Conservation (phyloP, 1,140 invertebrate species). For the Phymastichus coffea region DNA sequence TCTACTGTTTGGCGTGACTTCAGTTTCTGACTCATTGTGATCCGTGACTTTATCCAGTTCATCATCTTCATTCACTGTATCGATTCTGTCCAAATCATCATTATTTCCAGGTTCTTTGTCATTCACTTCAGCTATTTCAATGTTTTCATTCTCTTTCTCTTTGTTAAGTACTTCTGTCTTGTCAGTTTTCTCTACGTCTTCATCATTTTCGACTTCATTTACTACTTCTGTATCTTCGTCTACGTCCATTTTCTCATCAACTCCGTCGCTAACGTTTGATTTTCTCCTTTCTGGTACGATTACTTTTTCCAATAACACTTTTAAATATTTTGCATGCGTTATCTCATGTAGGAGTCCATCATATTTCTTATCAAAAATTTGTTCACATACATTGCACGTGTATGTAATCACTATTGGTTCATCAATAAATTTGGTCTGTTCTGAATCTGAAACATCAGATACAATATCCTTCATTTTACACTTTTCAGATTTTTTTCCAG, state of each 20-base stretch:
- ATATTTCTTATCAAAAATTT: conserved; percentile 41
- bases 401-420: conserved; percentile 19
- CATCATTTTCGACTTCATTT: not conserved
- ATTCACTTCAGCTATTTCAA: not conserved
- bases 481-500: not conserved
- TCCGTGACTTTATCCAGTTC: not conserved
- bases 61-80: not conserved
- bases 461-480: not conserved
- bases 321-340: conserved; percentile 43
- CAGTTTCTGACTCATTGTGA: not conserved
- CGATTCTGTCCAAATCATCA: not conserved
- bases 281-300: not conserved
- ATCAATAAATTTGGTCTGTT: not conserved
- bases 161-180: not conserved
- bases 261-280: not conserved
- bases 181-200: not conserved
- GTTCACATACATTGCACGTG: conserved; percentile 39
- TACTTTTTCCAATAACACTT: too few species aligned
- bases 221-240: not conserved
- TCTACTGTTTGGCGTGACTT: not conserved
- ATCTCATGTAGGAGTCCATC: conserved; percentile 40
- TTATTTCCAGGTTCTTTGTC: not conserved
- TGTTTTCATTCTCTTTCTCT: not conserved
- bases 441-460: conserved; percentile 6
- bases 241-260: conserved; percentile 2